Conservation (phyloP, 1,140 invertebrate species). For the Cecropterus lyciades region DNA sequence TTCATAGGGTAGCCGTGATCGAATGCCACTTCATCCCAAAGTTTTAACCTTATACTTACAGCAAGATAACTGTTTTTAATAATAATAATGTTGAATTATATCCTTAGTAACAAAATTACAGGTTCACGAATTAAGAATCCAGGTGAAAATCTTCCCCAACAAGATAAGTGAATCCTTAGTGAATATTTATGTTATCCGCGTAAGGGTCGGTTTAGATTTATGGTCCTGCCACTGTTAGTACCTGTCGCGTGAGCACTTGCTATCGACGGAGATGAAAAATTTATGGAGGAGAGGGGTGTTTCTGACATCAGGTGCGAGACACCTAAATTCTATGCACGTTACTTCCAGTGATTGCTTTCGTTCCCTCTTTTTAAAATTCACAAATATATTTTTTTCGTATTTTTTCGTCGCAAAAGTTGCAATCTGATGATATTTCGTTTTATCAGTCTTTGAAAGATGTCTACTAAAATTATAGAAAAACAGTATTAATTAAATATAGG, state of each 20-base stretch:
- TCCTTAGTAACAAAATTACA: no score
- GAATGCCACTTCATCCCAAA: no score
- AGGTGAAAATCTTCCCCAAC: not conserved
- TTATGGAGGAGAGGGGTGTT: not conserved
- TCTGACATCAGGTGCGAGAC: slow-evolving; percentile 11
- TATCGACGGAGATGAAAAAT: slow-evolving; percentile 5
- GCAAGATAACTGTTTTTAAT: no score
- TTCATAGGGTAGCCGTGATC: no score
- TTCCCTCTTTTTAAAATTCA: not conserved
- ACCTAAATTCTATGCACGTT: not conserved
- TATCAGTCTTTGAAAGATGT: no score
- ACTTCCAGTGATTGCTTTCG: slow-evolving; percentile 1
- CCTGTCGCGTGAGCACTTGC: slow-evolving; percentile 19
- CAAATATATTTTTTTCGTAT: no score
- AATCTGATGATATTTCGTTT: no score
- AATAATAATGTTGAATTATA: not conserved
- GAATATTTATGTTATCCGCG: not conserved
- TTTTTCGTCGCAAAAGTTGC: no score
- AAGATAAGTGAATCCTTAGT: slow-evolving; percentile 12
- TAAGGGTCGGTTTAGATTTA: slow-evolving; percentile 14
- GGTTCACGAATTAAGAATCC: slow-evolving; percentile 3
- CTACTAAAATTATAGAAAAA: no score
- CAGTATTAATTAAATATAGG: no score
- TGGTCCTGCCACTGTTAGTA: not conserved
- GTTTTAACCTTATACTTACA: no score